Conservation (phyloP, 2,797 vertebrate genomes). For the Zalophus californianus region DNA sequence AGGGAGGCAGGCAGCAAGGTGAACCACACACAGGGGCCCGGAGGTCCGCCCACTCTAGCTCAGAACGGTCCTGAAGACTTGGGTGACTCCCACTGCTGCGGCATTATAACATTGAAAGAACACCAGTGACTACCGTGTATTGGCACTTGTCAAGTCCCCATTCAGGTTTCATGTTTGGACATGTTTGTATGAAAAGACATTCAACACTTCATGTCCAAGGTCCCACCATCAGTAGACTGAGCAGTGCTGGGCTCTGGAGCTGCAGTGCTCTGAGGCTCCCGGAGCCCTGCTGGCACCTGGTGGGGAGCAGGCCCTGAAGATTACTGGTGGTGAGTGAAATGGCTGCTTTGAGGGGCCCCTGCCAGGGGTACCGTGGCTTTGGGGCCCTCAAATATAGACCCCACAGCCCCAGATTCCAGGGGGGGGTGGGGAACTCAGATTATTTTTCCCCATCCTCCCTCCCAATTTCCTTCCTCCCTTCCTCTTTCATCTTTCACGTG, state of each 20-base stretch:
- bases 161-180: not conserved
- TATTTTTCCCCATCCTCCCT: not conserved
- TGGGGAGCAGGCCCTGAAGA: not conserved
- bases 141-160: not conserved
- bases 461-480: not conserved
- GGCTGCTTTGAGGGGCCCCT: not conserved
- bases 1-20: not conserved
- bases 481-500: not conserved
- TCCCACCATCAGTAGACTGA: not conserved
- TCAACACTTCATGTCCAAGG: not conserved
- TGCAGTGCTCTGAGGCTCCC: not conserved
- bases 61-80: not conserved
- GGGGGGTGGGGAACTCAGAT: not conserved
- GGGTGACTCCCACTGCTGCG: not conserved
- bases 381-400: not conserved
- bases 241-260: not conserved
- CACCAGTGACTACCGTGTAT: not conserved
- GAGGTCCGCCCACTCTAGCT: not conserved
- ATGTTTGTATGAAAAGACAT: not conserved
- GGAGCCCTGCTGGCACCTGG: not conserved
- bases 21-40: fast-evolving
- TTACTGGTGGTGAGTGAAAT: not conserved
- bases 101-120: not conserved
- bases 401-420: not conserved
- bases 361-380: not conserved